phyloP scores from a whole-genome alignment of 2,113 vertebrate genomes.

The Paracanthobrama guichenoti region DNA sequence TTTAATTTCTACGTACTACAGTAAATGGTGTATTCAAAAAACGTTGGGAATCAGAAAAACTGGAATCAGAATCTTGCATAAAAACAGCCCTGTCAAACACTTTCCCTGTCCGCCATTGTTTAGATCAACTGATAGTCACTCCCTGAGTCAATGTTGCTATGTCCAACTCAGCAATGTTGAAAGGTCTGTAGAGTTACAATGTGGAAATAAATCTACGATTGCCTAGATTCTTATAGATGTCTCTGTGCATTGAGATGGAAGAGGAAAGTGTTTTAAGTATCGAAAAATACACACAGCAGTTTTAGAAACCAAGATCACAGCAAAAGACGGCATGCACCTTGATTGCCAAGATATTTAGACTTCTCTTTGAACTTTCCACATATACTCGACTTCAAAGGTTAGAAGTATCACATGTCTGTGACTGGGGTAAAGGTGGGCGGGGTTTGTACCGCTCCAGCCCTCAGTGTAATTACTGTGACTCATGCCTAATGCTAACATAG shows the following conservation, averaged over 20 bases:
- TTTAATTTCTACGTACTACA: too few species aligned
- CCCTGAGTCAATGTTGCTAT: background rate
- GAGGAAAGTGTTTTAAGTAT: background rate
- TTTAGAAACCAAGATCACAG: slow-evolving; percentile 3
- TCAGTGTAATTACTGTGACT: slow-evolving; percentile 20
- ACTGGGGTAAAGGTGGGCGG: background rate
- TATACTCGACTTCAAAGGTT: slow-evolving; percentile 21
- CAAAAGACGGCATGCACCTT: background rate
- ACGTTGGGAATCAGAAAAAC: too few species aligned
- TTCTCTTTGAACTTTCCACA: background rate
- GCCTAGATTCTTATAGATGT: background rate
- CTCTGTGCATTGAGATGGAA: background rate
- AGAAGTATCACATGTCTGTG: background rate
- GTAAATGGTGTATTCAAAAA: too few species aligned
- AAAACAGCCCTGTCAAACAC: too few species aligned
- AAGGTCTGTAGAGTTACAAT: background rate
- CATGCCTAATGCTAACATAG: slow-evolving; percentile 25
- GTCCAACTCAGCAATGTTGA: too few species aligned
- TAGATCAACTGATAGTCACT: background rate
- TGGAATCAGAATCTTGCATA: too few species aligned
- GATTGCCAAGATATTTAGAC: slow-evolving; percentile 3
- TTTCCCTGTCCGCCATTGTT: background rate
- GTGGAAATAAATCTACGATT: background rate
- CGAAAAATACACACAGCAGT: background rate
- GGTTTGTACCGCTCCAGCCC: slow-evolving; percentile 3